Evolutionary conservation across 2,113 vertebrate species (phyloP), one percentile per base, ranked within the genome.

Genomic region (Ptychochromis oligacanthus): DNA sequence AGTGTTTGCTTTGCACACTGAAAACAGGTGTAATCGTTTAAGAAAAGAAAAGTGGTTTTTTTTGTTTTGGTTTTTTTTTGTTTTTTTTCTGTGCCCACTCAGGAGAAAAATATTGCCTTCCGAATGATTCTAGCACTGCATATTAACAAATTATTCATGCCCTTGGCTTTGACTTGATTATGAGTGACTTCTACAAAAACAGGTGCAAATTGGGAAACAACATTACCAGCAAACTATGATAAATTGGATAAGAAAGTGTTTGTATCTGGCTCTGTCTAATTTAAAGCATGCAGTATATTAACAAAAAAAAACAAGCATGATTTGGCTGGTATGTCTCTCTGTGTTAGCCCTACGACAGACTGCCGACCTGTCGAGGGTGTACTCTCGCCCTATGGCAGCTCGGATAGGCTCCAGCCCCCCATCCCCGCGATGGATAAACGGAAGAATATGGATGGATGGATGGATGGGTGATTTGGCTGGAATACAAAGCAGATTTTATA

Each of bases 141-240:
- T 60, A 65, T 88, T 77, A 82, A 87, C 49, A 79, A 75, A 83
- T 86, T 26, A 82, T 56, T 80, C 26, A 62, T 77, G 46, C 58
- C 56, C 26, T 84, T 78, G 38, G 74, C 72, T 85, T 75, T 76
- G 60, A 89, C 38, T 84, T 87, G 34, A 89, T 89, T 84, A 83
- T 75, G 61, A 83, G 64, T 52, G 64, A 89, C 76, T 84, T 77
- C 17, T 31, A 78, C 8, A 1, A 55, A 77, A 88, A 88, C 67
- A 81, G 67, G 17, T 87, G 59, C 67, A 90, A 85, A 85, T 79
- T 65, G 55, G 64, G 52, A 84, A 89, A 91, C 67, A 76, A 75
- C 65, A 82, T 64, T 84, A 79, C 38, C 13, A 49, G 64, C 61
- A 78, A 85, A 79, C 18, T 52, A 22, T 76, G 61, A 85, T 57